A percentile compares a stretch with the other conserved stretches of the same genome.
Conservation (phyloP, 2,113 vertebrate genomes). For the Psettodes erumei region DNA sequence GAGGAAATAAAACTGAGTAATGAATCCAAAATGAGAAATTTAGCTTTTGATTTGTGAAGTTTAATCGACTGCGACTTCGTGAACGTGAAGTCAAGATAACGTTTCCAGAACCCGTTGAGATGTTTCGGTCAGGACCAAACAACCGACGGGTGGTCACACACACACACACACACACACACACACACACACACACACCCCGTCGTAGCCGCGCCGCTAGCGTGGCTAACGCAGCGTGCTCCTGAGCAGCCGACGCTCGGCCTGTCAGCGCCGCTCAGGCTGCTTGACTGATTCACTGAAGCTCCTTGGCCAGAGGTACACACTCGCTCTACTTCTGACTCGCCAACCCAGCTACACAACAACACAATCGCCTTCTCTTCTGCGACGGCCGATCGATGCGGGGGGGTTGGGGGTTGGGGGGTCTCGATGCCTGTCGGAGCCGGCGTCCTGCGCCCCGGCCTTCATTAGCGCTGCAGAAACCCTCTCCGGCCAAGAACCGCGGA, state of each 20-base stretch:
- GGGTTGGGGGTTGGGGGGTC: no score
- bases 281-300: conserved; percentile 51
- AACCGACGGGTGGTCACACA: no score
- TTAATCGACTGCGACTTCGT: background rate
- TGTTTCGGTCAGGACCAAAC: background rate
- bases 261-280: conserved; percentile 52
- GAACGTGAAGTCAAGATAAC: rapidly evolving
- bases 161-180: no score
- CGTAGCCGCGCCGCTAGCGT: background rate
- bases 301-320: conserved; percentile 43
- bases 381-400: background rate
- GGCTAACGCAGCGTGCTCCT: no score
- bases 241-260: conserved; percentile 20
- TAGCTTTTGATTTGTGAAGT: background rate
- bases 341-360: no score
- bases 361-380: background rate
- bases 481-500: background rate
- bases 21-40: background rate
- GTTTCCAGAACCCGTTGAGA: background rate
- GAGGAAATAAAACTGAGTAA: background rate
- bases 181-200: no score
- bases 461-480: background rate
- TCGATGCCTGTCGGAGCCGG: no score
- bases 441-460: background rate
- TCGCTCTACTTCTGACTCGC: conserved; percentile 51